phyloP scores from a whole-genome alignment of 2,888 invertebrate species.

The Siphlonurus alternatus region DNA sequence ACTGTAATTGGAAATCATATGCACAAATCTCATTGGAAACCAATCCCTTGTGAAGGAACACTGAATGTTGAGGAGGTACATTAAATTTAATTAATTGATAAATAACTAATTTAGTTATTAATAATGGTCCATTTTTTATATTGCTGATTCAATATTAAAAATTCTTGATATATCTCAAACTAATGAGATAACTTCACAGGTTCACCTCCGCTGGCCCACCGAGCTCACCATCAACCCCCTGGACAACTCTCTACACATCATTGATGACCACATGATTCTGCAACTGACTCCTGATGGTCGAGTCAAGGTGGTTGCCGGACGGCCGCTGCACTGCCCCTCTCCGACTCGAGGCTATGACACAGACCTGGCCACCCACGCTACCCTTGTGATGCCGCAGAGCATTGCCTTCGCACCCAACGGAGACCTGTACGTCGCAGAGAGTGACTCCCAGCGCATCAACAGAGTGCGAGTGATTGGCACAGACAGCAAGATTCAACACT shows the following conservation, averaged over 20 bases:
- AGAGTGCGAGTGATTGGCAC: constrained; percentile 79
- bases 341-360: constrained; percentile 62
- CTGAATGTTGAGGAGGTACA: constrained; percentile 63
- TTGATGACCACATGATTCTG: constrained; percentile 90
- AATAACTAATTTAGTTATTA: neutral
- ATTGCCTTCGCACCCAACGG: constrained; percentile 87
- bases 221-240: constrained; percentile 86
- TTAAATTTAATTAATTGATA: too few relatives aligned
- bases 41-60: constrained; percentile 82
- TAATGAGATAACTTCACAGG: too few relatives aligned
- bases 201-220: constrained; percentile 91
- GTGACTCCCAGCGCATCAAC: constrained; percentile 88
- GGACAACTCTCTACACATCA: constrained; percentile 86
- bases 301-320: constrained; percentile 82
- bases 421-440: constrained; percentile 85
- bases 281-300: constrained; percentile 82
- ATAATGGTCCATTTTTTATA: too few relatives aligned
- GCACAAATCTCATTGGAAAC: constrained; percentile 88
- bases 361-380: constrained; percentile 80
- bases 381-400: constrained; percentile 83
- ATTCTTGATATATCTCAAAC: too few relatives aligned
- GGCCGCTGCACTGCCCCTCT: constrained; percentile 82
- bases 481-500: constrained; percentile 83
- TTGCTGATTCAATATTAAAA: too few relatives aligned
- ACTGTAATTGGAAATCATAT: constrained; percentile 86